A percentile compares a stretch with the other conserved stretches of the same genome.
Conservation (phyloP, 1,140 invertebrate genomes). For the Tachypleus tridentatus region DNA sequence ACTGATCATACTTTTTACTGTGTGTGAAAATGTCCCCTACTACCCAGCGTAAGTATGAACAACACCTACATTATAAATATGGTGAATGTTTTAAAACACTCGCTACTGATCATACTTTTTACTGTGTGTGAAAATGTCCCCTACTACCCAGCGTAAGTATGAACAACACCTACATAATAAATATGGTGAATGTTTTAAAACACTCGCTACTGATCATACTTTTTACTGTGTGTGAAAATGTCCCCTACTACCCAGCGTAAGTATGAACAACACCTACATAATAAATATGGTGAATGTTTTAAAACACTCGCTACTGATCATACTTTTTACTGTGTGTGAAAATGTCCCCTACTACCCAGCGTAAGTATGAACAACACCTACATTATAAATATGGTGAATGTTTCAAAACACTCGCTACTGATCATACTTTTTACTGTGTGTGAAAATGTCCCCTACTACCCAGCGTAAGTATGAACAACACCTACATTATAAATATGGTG, state of each 20-base stretch:
- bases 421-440: slow-evolving; percentile 13
- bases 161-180: too few relatives aligned
- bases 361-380: slow-evolving; percentile 5
- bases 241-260: slow-evolving; percentile 21
- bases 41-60: slow-evolving; percentile 17
- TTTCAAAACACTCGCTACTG: too few relatives aligned
- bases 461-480: slow-evolving; percentile 11
- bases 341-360: slow-evolving; percentile 20
- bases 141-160: slow-evolving; percentile 20
- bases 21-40: slow-evolving; percentile 18
- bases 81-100: too few relatives aligned
- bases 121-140: slow-evolving; percentile 19
- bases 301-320: too few relatives aligned
- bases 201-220: too few relatives aligned
- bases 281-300: too few relatives aligned
- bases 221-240: slow-evolving; percentile 18
- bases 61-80: too few relatives aligned
- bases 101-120: too few relatives aligned
- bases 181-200: too few relatives aligned
- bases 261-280: not conserved
- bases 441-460: slow-evolving; percentile 18
- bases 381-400: too few relatives aligned
- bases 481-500: too few relatives aligned
- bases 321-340: slow-evolving; percentile 16
- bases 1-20: not conserved